Conservation (phyloP, 1,140 invertebrate species). For the Diprion similis region DNA sequence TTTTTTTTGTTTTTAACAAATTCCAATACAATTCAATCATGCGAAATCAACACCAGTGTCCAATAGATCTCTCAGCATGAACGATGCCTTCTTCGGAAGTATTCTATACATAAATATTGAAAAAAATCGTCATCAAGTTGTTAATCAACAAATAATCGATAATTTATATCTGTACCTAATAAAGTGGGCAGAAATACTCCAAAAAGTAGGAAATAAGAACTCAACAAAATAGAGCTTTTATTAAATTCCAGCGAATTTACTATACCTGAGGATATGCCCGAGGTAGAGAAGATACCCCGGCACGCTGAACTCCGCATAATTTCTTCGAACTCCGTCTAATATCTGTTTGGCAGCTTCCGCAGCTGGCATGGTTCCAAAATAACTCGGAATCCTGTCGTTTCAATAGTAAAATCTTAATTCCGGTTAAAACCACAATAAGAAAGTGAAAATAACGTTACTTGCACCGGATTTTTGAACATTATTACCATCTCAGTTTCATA, state of each 20-base stretch:
- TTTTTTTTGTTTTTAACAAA: neutral
- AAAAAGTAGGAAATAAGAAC: neutral
- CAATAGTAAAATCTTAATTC: too few relatives aligned
- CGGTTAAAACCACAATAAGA: too few relatives aligned
- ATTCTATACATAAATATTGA: constrained; percentile 54
- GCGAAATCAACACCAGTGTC: constrained; percentile 74
- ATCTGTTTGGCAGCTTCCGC: constrained; percentile 64
- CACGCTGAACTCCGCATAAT: constrained; percentile 69
- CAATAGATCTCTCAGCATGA: constrained; percentile 67
- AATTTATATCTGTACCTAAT: constrained; percentile 3
- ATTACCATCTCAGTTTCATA: constrained; percentile 40
- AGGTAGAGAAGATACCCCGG: constrained; percentile 67
- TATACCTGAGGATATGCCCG: constrained; percentile 63
- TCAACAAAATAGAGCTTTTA: neutral
- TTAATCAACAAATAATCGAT: neutral
- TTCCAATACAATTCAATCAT: constrained; percentile 38
- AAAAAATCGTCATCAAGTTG: constrained; percentile 15
- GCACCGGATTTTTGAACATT: neutral
- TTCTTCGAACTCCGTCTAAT: constrained; percentile 66
- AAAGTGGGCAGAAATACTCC: too few relatives aligned
- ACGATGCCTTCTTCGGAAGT: constrained; percentile 66
- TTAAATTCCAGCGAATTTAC: constrained; percentile 17
- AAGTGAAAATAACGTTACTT: too few relatives aligned
- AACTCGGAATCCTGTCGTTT: constrained; percentile 66
- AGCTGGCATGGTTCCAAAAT: constrained; percentile 70